Evolutionary conservation across 2,888 invertebrate species (phyloP).

Genomic region (Exocentrus adspersus): DNA sequence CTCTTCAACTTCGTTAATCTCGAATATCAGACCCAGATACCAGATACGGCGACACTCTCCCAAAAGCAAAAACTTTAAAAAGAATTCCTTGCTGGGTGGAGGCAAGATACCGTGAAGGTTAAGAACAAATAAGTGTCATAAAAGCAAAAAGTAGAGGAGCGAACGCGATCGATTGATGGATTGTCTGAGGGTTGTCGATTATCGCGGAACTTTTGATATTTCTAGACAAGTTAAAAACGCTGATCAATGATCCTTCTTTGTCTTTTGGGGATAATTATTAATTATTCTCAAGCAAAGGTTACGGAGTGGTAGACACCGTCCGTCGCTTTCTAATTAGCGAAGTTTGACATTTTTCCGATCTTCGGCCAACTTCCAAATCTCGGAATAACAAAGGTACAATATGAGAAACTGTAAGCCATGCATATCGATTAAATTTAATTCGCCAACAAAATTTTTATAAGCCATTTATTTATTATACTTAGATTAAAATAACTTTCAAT

Average conservation of each 20-base stretch:
- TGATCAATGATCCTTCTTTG: slow-evolving; percentile 11
- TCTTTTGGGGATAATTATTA: background rate
- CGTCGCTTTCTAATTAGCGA: too few species aligned
- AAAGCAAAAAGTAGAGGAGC: slow-evolving; percentile 6
- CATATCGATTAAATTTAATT: too few species aligned
- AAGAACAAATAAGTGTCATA: slow-evolving; percentile 26
- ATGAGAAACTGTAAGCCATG: too few species aligned
- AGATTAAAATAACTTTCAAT: background rate
- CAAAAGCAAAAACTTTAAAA: slow-evolving; percentile 4
- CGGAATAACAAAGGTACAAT: too few species aligned
- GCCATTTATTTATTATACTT: too few species aligned
- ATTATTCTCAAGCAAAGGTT: background rate
- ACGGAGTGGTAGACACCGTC: too few species aligned
- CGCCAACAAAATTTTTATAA: too few species aligned
- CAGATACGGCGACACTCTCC: slow-evolving; percentile 1
- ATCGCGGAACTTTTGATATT: slow-evolving; percentile 22
- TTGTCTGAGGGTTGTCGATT: slow-evolving; percentile 21
- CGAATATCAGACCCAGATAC: slow-evolving; percentile 17
- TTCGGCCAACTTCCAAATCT: too few species aligned
- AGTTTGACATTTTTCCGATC: too few species aligned
- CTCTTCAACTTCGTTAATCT: slow-evolving; percentile 13
- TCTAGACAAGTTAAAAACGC: background rate
- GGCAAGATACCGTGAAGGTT: background rate
- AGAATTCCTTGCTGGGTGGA: slow-evolving; percentile 7
- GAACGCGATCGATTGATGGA: slow-evolving; percentile 13